Evolutionary conservation across 2,113 vertebrate genomes (phyloP).

Genomic region (Anguilla japonica): DNA sequence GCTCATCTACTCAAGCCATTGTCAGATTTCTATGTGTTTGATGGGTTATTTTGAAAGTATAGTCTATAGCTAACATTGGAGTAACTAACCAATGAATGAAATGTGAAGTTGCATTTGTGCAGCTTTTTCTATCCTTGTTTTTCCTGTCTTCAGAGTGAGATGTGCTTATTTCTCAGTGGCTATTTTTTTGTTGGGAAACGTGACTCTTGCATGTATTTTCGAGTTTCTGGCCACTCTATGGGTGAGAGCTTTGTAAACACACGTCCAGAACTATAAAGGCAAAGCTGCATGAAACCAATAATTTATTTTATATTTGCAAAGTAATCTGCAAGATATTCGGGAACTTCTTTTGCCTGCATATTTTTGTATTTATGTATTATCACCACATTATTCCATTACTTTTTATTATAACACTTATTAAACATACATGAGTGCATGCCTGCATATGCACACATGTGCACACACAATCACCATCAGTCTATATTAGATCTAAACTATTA

Average conservation of each 20-base stretch:
- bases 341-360: not conserved
- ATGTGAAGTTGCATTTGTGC: not conserved
- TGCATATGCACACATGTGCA: too few species aligned
- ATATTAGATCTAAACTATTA: too few species aligned
- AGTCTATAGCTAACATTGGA: not conserved
- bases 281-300: not conserved
- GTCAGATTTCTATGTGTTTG: not conserved
- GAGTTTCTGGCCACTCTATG: not conserved
- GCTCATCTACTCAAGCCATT: not conserved
- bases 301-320: not conserved
- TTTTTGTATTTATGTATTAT: not conserved
- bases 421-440: too few species aligned
- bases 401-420: too few species aligned
- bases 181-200: not conserved
- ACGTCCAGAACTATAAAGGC: not conserved
- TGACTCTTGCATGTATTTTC: not conserved
- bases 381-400: not conserved
- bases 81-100: not conserved
- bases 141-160: not conserved
- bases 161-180: not conserved
- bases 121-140: not conserved
- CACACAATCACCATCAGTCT: too few species aligned
- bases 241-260: not conserved
- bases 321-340: not conserved
- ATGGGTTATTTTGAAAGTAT: not conserved